These are phyloP conservation scores for Apodemus speciosus DNA, from an alignment of 2,113 vertebrate species.

Conservation along the genomic window DNA sequence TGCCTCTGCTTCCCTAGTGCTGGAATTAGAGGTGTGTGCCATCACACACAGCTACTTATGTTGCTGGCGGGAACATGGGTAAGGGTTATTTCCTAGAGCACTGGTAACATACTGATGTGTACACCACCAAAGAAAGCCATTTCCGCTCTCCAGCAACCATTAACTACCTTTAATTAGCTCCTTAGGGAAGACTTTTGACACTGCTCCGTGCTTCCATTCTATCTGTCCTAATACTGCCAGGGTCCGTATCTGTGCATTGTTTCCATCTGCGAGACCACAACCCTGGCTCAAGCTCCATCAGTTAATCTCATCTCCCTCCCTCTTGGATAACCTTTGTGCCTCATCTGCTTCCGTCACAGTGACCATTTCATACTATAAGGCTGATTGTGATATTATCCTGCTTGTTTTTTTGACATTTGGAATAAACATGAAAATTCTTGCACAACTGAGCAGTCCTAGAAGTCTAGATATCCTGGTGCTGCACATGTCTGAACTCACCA, in stretches of 20 bases:
- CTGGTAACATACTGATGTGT: not conserved
- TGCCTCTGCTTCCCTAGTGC: not conserved
- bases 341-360: not conserved
- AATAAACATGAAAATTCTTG: conserved; percentile 49
- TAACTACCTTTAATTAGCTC: not conserved
- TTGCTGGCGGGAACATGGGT: not conserved
- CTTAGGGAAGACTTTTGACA: not conserved
- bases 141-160: not conserved
- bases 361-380: not conserved
- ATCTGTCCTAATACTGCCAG: not conserved
- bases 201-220: not conserved
- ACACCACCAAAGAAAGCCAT: not conserved
- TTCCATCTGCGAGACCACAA: not conserved
- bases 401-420: not conserved
- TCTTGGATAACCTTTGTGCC: not conserved
- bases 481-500: not conserved
- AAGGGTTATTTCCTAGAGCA: not conserved
- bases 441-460: not conserved
- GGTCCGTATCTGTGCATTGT: not conserved
- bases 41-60: too few relatives aligned
- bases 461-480: not conserved
- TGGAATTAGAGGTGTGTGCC: not conserved
- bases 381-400: not conserved
- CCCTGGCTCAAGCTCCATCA: not conserved
- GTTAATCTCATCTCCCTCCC: not conserved